These are phyloP conservation scores for Brachionus asplanchnoidis DNA, from an alignment of 1,140 invertebrate species.

Conservation along the genomic window DNA sequence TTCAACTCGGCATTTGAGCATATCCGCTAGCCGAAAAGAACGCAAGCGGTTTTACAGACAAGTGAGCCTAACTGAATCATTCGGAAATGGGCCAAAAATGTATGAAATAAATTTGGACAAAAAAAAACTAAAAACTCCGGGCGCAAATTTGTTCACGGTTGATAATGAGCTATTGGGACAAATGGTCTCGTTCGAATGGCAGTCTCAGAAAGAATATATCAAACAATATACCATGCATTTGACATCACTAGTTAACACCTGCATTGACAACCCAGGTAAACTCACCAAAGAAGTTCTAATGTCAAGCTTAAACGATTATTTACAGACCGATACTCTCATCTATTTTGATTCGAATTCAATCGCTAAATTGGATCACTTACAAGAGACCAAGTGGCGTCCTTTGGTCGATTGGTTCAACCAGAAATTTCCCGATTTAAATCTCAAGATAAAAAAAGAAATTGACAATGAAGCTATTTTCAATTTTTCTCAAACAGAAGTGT, in stretches of 20 bases:
- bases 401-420: conserved; percentile 75
- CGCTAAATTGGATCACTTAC: conserved; percentile 64
- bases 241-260: conserved; percentile 76
- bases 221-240: conserved; percentile 78
- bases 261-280: conserved; percentile 81
- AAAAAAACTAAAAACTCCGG: conserved; percentile 78
- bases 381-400: conserved; percentile 78
- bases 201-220: conserved; percentile 71
- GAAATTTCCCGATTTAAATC: conserved; percentile 50
- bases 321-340: conserved; percentile 78
- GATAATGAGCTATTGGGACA: conserved; percentile 79
- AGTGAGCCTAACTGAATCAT: neutral
- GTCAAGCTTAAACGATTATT: conserved; percentile 71
- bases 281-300: conserved; percentile 71
- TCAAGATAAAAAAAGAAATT: conserved; percentile 25
- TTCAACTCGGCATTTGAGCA: neutral
- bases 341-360: conserved; percentile 49
- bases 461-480: neutral
- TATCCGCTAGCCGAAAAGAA: neutral
- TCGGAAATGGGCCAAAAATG: conserved; percentile 43
- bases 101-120: conserved; percentile 74
- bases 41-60: conserved; percentile 41
- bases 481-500: conserved; percentile 20
- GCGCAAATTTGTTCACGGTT: conserved; percentile 70
- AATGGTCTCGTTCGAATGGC: conserved; percentile 83